A percentile compares a stretch with the other conserved stretches of the same genome.
Conservation (phyloP, 2,888 invertebrate species). For the Drosophila bunnanda region DNA sequence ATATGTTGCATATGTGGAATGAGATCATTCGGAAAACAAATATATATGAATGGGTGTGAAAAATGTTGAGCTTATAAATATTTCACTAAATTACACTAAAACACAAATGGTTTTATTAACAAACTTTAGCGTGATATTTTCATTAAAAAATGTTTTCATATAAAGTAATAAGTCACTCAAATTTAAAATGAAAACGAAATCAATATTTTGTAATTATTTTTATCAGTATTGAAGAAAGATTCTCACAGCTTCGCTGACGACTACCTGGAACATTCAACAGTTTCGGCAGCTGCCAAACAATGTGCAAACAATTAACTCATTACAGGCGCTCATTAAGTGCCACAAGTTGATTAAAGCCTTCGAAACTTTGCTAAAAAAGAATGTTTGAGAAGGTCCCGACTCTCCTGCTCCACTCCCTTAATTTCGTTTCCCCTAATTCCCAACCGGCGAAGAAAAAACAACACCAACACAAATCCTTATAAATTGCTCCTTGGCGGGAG, state of each 20-base stretch:
- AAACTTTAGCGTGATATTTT: too few species aligned
- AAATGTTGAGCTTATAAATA: too few species aligned
- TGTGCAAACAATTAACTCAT: slow-evolving; percentile 70
- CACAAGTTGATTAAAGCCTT: slow-evolving; percentile 76
- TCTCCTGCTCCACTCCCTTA: background rate
- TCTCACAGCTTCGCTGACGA: background rate
- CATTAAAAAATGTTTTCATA: too few species aligned
- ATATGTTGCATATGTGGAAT: background rate
- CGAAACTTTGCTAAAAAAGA: slow-evolving; percentile 47
- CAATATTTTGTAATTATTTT: too few species aligned
- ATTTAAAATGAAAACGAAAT: too few species aligned
- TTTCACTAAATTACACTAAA: too few species aligned
- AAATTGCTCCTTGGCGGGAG: slow-evolving; percentile 18
- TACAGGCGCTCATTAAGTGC: slow-evolving; percentile 70
- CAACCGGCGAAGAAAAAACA: background rate
- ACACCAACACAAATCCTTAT: slow-evolving; percentile 8
- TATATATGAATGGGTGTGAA: too few species aligned
- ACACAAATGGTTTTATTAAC: too few species aligned
- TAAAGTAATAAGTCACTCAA: too few species aligned
- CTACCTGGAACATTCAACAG: slow-evolving; percentile 13
- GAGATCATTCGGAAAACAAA: background rate
- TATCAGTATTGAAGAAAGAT: background rate
- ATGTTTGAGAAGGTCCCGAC: slow-evolving; percentile 51
- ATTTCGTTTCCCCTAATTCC: background rate
- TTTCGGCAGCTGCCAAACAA: slow-evolving; percentile 25